Evolutionary conservation across 2,888 invertebrate species (phyloP), one percentile per base, ranked within the genome.

Genomic region (Tineola bisselliella): DNA sequence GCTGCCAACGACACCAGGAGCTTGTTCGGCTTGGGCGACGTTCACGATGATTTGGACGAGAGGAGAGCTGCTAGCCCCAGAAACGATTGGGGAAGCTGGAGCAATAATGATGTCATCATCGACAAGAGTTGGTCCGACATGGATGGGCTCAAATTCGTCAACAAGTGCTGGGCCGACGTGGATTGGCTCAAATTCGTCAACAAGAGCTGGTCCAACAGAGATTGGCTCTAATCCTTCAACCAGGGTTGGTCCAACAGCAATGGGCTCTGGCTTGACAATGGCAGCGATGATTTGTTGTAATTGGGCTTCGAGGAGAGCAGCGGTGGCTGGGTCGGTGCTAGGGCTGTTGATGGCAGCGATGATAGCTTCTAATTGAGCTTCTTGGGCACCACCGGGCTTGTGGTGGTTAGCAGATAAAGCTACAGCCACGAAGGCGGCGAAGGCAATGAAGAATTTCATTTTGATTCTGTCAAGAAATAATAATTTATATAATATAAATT

Each of bases 371-470:
- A 75, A 5, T 64, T 71, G 66, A 8, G 68, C 64, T 0, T 61
- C 8, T n/a, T 64, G 65, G 38, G 62, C 33, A 59, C 56, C 33
- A 5, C 61, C 19, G 11, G 73, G 73, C 63, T 70, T 71, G 61
- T 66, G 15, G 18, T 58, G 30, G 30, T 72, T 70, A 63, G 62
- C 62, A 64, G 75, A 76, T 57, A 65, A 66, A 44, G 76, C 72
- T 63, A 77, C 66, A 63, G 74, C 76, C 64, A 74, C 68, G 62
- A 77, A 60, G 64, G 74, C 71, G 62, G 68, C 71, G 67, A 79
- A 71, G 44, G 71, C 76, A 62, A 78, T 62, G 68, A 77, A 67
- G 72, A 72, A 75, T 72, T 80, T 79, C 81, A 80, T 81, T 62
- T 71, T 72, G 65, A 63, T 62, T 70, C 75, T 76, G 64, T 31